Evolutionary conservation across 2,888 invertebrate species (phyloP), one percentile per base, ranked within the genome.

Genomic region (Himalopsyche kuldschensis): DNA sequence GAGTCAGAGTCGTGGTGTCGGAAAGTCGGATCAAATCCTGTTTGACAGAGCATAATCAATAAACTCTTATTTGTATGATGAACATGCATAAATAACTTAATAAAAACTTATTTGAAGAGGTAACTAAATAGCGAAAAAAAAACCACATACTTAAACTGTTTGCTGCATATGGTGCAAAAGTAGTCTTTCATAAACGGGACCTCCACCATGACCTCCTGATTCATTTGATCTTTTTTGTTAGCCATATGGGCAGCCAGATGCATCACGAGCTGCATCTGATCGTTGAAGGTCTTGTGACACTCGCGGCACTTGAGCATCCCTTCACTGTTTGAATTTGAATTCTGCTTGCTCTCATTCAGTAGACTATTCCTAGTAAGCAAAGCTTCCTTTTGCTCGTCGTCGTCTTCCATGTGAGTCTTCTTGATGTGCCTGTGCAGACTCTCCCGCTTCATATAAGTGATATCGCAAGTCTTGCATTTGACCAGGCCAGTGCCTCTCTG

Each of bases 231-330:
- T 11, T 90, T 90, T 6, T 89, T 88, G 80, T 90, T 89, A 2
- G 91, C 89, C 88, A 92, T 90, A 85, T 92, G 92, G 17, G 89
- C 89, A 0, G 91, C 90, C 27, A 92, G 87, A 85, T 92, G 92
- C 81, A 88, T 88, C 80, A 92, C 90, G 24, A 92, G 89, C 82
- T 87, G 86, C 11, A 89, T 90, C 85, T 92, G 91, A 4, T 89
- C 88, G 4, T 88, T 85, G 63, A 92, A 87, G 86, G 89, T 89
- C 87, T 89, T 89, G 78, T 84, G 88, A 84, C 92, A 92, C 88
- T 91, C 89, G 32, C 91, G 89, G 87, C 92, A 92, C 79, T 90
- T 89, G 76, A 88, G 88, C 31, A 41, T 75, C 27, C 85, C 85
- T 63, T 85, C 84, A 20, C 83, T 79, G 5, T 86, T 86, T 32